phyloP scores from a whole-genome alignment of 2,888 invertebrate species.

The Chloroclystis v-ata region DNA sequence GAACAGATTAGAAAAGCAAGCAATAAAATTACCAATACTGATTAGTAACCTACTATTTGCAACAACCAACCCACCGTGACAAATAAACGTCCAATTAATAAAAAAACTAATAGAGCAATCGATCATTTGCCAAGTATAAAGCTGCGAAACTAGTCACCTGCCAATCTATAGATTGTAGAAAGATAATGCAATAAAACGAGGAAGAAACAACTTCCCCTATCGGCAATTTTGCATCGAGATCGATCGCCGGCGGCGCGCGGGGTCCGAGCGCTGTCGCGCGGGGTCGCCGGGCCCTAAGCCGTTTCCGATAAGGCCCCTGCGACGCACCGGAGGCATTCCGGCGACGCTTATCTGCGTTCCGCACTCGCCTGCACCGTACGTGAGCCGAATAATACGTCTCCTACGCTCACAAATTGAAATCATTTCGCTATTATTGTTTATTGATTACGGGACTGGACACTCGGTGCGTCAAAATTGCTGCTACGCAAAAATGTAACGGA shows the following conservation, averaged over 20 bases:
- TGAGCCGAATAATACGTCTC: slow-evolving; percentile 69
- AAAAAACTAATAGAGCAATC: slow-evolving; percentile 8
- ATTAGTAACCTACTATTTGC: neutral
- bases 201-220: slow-evolving; percentile 62
- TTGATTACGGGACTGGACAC: slow-evolving; percentile 37
- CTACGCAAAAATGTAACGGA: neutral
- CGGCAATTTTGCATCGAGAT: slow-evolving; percentile 73
- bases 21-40: neutral
- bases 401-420: slow-evolving; percentile 63
- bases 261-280: slow-evolving; percentile 62
- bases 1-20: too few species aligned
- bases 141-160: slow-evolving; percentile 31
- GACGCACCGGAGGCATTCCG: slow-evolving; percentile 53
- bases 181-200: slow-evolving; percentile 58
- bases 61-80: neutral
- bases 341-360: slow-evolving; percentile 69
- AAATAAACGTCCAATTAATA: slow-evolving; percentile 1
- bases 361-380: slow-evolving; percentile 66
- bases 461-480: too few species aligned
- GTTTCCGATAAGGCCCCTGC: slow-evolving; percentile 75
- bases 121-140: slow-evolving; percentile 24
- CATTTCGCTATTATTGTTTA: slow-evolving; percentile 61
- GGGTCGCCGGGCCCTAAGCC: slow-evolving; percentile 77
- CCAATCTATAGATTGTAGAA: slow-evolving; percentile 32
- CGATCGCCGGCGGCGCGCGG: slow-evolving; percentile 58